Percentiles rank a stretch among this genome's conserved stretches.
These are phyloP conservation scores for Podiceps cristatus DNA, from an alignment of 2,113 vertebrate genomes.

Conservation along the genomic window DNA sequence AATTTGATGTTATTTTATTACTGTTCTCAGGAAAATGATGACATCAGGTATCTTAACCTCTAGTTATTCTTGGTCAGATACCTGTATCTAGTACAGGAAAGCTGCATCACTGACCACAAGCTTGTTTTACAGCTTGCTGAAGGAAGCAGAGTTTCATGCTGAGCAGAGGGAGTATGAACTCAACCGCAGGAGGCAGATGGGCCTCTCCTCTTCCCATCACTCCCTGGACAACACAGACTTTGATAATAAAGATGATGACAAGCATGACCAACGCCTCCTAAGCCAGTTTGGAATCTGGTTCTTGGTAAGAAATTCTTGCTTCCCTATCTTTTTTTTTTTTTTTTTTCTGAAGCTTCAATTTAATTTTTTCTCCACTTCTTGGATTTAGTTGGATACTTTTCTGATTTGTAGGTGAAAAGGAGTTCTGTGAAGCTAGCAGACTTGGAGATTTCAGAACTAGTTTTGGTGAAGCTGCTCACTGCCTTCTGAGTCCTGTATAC, in stretches of 20 bases:
- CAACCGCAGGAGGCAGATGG: slow-evolving; percentile 94
- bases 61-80: not conserved
- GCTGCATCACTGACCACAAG: not conserved
- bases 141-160: slow-evolving; percentile 97
- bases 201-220: slow-evolving; percentile 94
- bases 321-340: not conserved
- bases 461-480: not conserved
- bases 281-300: slow-evolving; percentile 99
- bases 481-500: not conserved
- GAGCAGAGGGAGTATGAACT: slow-evolving; percentile 95
- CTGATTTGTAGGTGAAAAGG: not conserved
- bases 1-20: not conserved
- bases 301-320: slow-evolving; percentile 80
- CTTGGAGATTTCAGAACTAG: not conserved
- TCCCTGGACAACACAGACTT: slow-evolving; percentile 97
- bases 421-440: not conserved
- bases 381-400: not conserved
- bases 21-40: not conserved
- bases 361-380: not conserved
- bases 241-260: slow-evolving; percentile 98
- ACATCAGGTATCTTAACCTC: not conserved
- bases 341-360: not conserved
- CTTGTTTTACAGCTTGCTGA: slow-evolving; percentile 85
- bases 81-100: not conserved
- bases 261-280: slow-evolving; percentile 95